Evolutionary conservation across 1,140 invertebrate species (phyloP), one percentile per base, ranked within the genome.

Genomic region (Venustaconcha ellipsiformis): DNA sequence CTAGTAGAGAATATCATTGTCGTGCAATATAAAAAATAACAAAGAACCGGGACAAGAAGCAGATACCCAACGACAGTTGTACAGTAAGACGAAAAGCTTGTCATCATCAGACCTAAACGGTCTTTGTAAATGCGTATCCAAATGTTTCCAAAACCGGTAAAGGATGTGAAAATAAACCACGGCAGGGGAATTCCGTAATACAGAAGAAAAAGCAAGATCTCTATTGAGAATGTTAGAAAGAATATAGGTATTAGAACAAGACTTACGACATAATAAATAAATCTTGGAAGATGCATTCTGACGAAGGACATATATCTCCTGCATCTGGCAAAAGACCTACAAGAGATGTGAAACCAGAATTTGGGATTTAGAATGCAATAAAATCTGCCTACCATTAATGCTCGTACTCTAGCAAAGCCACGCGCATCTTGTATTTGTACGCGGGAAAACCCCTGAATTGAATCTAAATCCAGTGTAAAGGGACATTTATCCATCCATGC

Each of bases 1-100:
- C 74, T 69, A 30, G 63, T 15, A 3, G 70, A 18, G n/a, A 75
- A 75, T 30, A 75, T 75, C 58, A 75, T n/a, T 18, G 13, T 62
- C 13, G 70, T 58, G 17, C 56, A 17, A 18, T 76, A 76, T 4
- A 48, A 20, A 66, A 62, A 76, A 6, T 48, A 48, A 48, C 65
- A 15, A n/a, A 64, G 20, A 23, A 70, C 64, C 23, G 56, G 11
- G 14, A 20, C 11, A 2, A 76, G 23, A 14, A 67, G 55, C 23
- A 63, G 18, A 48, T 14, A 30, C n/a, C 26, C 30, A 18, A 67
- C 48, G 62, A 67, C 2, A 55, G 30, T 57, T 60, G 18, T 23
- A n/a, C 56, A 57, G 14, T 64, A 15, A 17, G 37, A 57, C n/a
- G 58, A 59, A 12, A 4, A 23, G 48, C 56, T 58, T 13, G 70